These are phyloP conservation scores for Rhopilema esculentum DNA, from an alignment of 30 jellyfish, hydroid and myxozoan genomes.

Conservation along the genomic window DNA sequence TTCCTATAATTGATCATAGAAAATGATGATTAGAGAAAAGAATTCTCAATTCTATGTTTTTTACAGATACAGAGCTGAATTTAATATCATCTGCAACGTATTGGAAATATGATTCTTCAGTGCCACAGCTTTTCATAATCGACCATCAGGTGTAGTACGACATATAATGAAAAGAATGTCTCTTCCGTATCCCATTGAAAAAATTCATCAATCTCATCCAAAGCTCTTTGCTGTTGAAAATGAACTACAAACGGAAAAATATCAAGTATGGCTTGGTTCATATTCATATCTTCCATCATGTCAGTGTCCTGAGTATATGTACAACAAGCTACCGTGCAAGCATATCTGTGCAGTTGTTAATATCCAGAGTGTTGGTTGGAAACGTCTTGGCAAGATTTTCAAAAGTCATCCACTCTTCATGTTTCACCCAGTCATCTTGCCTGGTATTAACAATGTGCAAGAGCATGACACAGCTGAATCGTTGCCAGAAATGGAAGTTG, in stretches of 20 bases:
- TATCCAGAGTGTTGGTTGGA: background rate
- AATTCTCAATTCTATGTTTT: background rate
- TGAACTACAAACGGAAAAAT: background rate
- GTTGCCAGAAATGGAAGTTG: no score
- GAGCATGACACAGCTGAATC: no score
- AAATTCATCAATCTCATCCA: background rate
- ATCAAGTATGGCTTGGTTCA: conserved; percentile 33
- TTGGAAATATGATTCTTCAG: conserved; percentile 1
- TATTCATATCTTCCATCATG: conserved; percentile 6
- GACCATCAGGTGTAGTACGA: conserved; percentile 10
- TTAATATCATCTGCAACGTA: background rate
- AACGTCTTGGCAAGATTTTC: background rate
- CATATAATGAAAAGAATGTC: conserved; percentile 10
- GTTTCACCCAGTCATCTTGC: background rate
- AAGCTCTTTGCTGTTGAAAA: background rate
- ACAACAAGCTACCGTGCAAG: conserved; percentile 6
- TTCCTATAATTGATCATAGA: background rate
- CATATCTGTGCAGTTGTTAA: conserved; percentile 13
- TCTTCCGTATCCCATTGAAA: background rate
- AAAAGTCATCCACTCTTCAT: background rate
- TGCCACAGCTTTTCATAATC: conserved; percentile 17
- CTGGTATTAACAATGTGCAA: background rate
- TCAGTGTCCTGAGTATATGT: background rate
- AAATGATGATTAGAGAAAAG: background rate
- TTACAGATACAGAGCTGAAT: conserved; percentile 29